A percentile compares a stretch with the other conserved stretches of the same genome.
These are phyloP conservation scores for Myxocyprinus asiaticus DNA, from an alignment of 2,113 vertebrate species.

Conservation along the genomic window DNA sequence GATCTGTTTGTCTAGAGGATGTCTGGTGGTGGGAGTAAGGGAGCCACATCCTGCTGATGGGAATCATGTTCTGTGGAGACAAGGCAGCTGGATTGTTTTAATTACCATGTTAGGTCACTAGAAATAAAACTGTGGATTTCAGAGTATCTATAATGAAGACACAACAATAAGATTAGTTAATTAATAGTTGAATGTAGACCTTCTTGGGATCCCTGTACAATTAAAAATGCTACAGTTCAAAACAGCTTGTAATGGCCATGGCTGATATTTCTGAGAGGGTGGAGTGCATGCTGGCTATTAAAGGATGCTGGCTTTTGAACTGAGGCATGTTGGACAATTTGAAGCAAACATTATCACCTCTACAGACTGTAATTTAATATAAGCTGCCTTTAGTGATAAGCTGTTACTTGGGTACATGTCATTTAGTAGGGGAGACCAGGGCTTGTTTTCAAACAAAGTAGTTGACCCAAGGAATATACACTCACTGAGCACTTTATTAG, in stretches of 20 bases:
- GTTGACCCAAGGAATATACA: too few relatives aligned
- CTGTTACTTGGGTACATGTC: neutral
- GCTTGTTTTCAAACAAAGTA: neutral
- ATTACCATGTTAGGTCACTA: slow-evolving; percentile 2
- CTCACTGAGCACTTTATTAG: too few relatives aligned
- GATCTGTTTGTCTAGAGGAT: slow-evolving; percentile 46
- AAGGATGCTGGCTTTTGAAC: too few relatives aligned
- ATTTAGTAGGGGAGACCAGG: neutral
- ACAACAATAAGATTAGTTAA: neutral
- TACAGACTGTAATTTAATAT: neutral
- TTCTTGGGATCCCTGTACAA: too few relatives aligned
- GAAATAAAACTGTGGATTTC: slow-evolving; percentile 16
- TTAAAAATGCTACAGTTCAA: too few relatives aligned
- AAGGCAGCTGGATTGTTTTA: slow-evolving; percentile 40
- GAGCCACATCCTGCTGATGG: slow-evolving; percentile 69
- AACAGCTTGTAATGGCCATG: too few relatives aligned
- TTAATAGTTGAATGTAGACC: too few relatives aligned
- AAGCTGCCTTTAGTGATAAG: neutral
- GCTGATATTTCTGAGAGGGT: too few relatives aligned
- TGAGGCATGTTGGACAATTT: neutral
- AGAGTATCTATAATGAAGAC: neutral
- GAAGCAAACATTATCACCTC: neutral
- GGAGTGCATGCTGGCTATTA: too few relatives aligned
- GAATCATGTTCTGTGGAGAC: slow-evolving; percentile 47
- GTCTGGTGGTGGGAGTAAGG: slow-evolving; percentile 40